These are phyloP conservation scores for Chirona hameri DNA, from an alignment of 2,888 invertebrate species.

Conservation along the genomic window DNA sequence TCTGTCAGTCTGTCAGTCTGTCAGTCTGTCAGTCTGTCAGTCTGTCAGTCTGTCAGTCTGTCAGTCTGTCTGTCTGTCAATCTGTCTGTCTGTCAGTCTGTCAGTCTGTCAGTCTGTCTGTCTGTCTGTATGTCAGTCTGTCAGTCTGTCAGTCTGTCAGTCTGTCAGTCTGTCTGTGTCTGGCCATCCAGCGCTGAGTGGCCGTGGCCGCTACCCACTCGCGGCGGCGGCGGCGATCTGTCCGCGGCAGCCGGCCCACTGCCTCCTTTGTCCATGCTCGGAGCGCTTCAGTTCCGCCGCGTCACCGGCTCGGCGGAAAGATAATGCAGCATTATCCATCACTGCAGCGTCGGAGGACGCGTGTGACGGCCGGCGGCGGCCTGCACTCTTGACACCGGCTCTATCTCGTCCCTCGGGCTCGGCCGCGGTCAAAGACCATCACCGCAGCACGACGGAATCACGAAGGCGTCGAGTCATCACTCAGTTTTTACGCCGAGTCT, in stretches of 20 bases:
- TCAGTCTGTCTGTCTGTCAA: too few relatives aligned
- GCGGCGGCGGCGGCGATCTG: too few relatives aligned
- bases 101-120: too few relatives aligned
- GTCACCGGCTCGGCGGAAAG: not conserved
- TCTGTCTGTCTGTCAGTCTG: too few relatives aligned
- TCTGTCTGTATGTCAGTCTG: too few relatives aligned
- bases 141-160: too few relatives aligned
- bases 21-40: too few relatives aligned
- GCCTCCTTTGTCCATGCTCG: not conserved
- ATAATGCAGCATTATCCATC: constrained; percentile 8
- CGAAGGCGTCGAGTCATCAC: not conserved
- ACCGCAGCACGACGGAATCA: not conserved
- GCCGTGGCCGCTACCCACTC: not conserved
- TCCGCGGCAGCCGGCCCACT: too few relatives aligned
- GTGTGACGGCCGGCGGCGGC: not conserved
- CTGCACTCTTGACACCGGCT: not conserved
- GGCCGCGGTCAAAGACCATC: not conserved
- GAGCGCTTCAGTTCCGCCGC: not conserved
- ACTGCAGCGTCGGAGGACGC: not conserved
- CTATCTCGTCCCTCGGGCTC: not conserved
- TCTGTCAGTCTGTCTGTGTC: too few relatives aligned
- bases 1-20: not conserved
- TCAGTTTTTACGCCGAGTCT: not conserved
- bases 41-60: too few relatives aligned
- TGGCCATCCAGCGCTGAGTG: not conserved